These are phyloP conservation scores for Drosophila cracens DNA, from an alignment of 2,888 invertebrate species.

Conservation along the genomic window DNA sequence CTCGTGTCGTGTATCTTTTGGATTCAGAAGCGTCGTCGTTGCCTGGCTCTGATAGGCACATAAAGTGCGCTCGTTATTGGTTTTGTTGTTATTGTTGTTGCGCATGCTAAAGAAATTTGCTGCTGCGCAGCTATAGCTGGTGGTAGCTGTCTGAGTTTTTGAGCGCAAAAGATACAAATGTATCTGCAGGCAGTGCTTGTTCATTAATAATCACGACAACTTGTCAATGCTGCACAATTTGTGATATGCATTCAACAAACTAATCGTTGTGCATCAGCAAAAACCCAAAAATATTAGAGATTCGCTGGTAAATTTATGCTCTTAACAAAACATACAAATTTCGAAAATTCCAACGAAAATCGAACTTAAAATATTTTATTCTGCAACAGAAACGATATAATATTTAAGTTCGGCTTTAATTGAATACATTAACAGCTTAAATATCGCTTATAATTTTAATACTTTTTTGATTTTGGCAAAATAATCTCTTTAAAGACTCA, in stretches of 20 bases:
- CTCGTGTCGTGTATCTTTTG: constrained; percentile 46
- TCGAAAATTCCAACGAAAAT: neutral
- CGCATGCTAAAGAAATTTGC: constrained; percentile 54
- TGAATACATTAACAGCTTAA: neutral
- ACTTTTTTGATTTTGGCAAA: neutral
- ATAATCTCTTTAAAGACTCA: neutral
- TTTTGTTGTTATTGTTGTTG: constrained; percentile 39
- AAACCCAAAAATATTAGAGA: constrained; percentile 15
- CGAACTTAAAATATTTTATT: neutral
- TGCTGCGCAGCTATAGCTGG: constrained; percentile 57
- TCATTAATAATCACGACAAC: constrained; percentile 69
- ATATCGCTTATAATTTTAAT: neutral
- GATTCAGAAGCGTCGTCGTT: constrained; percentile 45
- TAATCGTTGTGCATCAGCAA: constrained; percentile 49
- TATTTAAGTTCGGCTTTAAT: neutral
- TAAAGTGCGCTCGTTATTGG: constrained; percentile 35
- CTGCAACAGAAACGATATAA: neutral
- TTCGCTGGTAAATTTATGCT: neutral
- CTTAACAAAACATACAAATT: constrained; percentile 7
- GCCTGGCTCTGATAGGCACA: constrained; percentile 70
- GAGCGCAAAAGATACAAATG: constrained; percentile 55
- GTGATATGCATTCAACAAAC: constrained; percentile 37
- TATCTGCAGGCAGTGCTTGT: constrained; percentile 42
- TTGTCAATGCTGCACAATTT: constrained; percentile 61
- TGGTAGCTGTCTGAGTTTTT: constrained; percentile 54